Evolutionary conservation across 2,113 vertebrate species (phyloP).

Genomic region (Andinoacara biseriatus): DNA sequence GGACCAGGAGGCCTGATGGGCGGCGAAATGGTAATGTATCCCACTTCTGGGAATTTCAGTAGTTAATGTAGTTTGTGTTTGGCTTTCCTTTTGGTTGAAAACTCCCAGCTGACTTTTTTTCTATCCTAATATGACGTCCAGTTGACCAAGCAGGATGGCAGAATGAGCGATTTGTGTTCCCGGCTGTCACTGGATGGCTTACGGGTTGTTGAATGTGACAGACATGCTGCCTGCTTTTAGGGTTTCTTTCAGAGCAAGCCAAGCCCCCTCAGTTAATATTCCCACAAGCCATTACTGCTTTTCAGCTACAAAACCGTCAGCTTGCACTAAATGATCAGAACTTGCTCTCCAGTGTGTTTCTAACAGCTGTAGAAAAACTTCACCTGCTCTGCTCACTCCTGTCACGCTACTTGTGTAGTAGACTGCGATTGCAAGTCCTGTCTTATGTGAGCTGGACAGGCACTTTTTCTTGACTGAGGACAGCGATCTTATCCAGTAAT

Average conservation of each 20-base stretch:
- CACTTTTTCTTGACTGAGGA: slow-evolving; percentile 57
- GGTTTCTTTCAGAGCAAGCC: slow-evolving; percentile 19
- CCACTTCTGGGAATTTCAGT: slow-evolving; percentile 73
- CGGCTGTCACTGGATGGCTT: slow-evolving; percentile 5
- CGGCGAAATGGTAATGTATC: slow-evolving; percentile 99
- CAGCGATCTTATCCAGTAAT: slow-evolving; percentile 17
- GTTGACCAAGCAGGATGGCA: slow-evolving; percentile 6
- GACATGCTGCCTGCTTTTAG: neutral
- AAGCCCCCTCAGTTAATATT: slow-evolving; percentile 60
- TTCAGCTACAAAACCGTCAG: slow-evolving; percentile 54
- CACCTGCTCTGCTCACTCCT: slow-evolving; percentile 34
- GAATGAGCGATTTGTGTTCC: neutral
- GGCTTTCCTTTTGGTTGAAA: slow-evolving; percentile 26
- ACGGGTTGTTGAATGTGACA: slow-evolving; percentile 34
- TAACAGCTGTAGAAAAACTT: slow-evolving; percentile 11
- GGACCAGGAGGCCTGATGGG: slow-evolving; percentile 86
- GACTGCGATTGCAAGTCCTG: slow-evolving; percentile 80
- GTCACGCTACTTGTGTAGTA: slow-evolving; percentile 35
- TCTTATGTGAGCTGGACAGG: slow-evolving; percentile 77
- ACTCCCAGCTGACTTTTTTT: neutral
- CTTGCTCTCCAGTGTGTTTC: slow-evolving; percentile 24
- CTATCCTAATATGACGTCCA: neutral
- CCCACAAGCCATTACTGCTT: neutral
- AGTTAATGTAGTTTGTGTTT: slow-evolving; percentile 33
- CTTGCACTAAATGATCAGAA: slow-evolving; percentile 76